phyloP scores from a whole-genome alignment of 2,113 vertebrate species.

The Calcarius ornatus region DNA sequence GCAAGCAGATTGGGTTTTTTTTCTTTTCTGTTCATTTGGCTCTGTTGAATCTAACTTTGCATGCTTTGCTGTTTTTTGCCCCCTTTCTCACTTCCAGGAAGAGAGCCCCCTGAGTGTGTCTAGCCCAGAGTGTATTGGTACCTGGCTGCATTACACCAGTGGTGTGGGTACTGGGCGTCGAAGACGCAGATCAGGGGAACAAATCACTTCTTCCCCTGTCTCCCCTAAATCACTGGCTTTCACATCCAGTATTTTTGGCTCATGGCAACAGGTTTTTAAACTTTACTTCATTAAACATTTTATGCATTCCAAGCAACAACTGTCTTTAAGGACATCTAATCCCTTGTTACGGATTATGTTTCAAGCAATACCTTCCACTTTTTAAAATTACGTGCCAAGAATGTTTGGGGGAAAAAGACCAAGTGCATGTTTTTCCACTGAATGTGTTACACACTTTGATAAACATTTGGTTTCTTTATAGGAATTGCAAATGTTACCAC shows the following conservation, averaged over 20 bases:
- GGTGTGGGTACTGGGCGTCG: constrained; percentile 94
- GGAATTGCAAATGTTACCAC: constrained; percentile 44
- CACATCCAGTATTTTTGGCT: constrained; percentile 98
- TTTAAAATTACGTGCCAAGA: constrained; percentile 49
- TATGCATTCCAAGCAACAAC: constrained; percentile 81
- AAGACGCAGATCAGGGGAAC: constrained; percentile 97
- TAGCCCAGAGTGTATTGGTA: constrained; percentile 94
- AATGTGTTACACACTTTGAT: constrained; percentile 40
- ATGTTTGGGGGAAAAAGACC: constrained; percentile 58
- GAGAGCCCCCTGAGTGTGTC: constrained; percentile 96
- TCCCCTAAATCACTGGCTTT: constrained; percentile 98
- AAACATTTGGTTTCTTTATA: constrained; percentile 56
- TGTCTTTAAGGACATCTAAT: constrained; percentile 91
- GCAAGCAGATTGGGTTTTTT: constrained; percentile 66
- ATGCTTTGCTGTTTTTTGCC: constrained; percentile 87
- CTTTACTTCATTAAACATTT: constrained; percentile 90
- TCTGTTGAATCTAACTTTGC: constrained; percentile 89
- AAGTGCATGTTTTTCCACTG: constrained; percentile 62
- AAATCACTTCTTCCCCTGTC: constrained; percentile 96
- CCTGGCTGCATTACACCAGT: constrained; percentile 95
- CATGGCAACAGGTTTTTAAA: constrained; percentile 98
- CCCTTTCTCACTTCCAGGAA: constrained; percentile 92
- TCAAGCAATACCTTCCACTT: constrained; percentile 69
- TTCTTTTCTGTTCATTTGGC: constrained; percentile 80
- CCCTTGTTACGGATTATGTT: constrained; percentile 71